A percentile compares a stretch with the other conserved stretches of the same genome.
These are phyloP conservation scores for Idaea dimidiata DNA, from an alignment of 2,888 invertebrate species.

Conservation along the genomic window DNA sequence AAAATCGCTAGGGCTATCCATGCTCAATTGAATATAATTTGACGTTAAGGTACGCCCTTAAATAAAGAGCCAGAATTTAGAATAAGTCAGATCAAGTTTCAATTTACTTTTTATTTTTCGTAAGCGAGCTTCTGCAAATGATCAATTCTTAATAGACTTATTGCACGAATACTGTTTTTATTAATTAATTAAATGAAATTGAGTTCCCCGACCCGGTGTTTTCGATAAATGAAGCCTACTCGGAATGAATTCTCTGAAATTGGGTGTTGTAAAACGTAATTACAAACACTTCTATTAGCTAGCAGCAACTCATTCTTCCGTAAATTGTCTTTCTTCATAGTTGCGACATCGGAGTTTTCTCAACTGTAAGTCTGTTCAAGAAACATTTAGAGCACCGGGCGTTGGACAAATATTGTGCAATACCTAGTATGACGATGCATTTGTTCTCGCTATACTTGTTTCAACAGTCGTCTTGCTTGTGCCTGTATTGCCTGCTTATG, in stretches of 20 bases:
- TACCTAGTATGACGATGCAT: constrained; percentile 36
- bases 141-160: constrained; percentile 41
- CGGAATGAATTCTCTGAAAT: constrained; percentile 26
- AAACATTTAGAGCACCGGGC: constrained; percentile 36
- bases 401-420: constrained; percentile 42
- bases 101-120: constrained; percentile 20
- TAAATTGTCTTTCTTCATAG: constrained; percentile 47
- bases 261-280: constrained; percentile 27
- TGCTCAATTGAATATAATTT: too few relatives aligned
- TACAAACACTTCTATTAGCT: constrained; percentile 37
- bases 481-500: constrained; percentile 26
- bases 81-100: constrained; percentile 29
- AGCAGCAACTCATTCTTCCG: constrained; percentile 45
- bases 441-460: constrained; percentile 36
- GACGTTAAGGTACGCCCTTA: too few relatives aligned
- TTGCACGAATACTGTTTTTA: constrained; percentile 43
- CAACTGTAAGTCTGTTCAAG: constrained; percentile 37
- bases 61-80: constrained; percentile 26
- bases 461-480: constrained; percentile 29
- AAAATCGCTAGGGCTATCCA: too few relatives aligned
- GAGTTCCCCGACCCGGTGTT: constrained; percentile 31
- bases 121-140: constrained; percentile 31
- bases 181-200: constrained; percentile 45
- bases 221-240: constrained; percentile 21
- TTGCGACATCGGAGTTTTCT: constrained; percentile 49